A percentile compares a stretch with the other conserved stretches of the same genome.
phyloP scores from a whole-genome alignment of 2,797 vertebrate genomes.

The Scyliorhinus canicula region DNA sequence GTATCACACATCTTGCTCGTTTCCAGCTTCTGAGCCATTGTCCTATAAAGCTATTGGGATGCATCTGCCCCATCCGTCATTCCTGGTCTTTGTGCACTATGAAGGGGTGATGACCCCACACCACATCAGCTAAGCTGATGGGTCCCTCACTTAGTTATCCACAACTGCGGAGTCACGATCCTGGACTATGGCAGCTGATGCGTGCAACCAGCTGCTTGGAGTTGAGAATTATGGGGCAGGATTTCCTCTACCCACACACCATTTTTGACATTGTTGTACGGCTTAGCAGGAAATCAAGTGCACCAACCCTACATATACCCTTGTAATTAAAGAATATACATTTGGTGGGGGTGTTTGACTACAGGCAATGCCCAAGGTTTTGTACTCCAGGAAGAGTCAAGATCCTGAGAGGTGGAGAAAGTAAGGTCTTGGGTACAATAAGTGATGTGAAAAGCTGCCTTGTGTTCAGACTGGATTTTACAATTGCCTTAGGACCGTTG shows the following conservation, averaged over 20 bases:
- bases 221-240: background rate
- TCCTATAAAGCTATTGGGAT: background rate
- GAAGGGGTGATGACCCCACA: background rate
- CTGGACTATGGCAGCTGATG: no score
- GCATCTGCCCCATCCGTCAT: background rate
- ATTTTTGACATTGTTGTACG: background rate
- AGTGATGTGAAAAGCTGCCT: background rate
- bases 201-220: no score
- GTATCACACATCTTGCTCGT: background rate
- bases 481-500: no score
- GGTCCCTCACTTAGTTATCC: background rate
- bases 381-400: background rate
- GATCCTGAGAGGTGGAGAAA: background rate
- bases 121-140: background rate
- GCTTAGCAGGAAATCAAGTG: background rate
- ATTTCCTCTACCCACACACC: background rate
- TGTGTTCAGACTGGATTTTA: background rate
- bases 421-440: background rate
- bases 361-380: background rate
- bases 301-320: background rate
- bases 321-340: background rate
- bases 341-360: background rate
- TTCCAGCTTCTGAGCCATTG: background rate
- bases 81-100: background rate
- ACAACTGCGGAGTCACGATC: background rate